Conservation (phyloP, 1,140 invertebrate species). For the Drosophila kepulauana region DNA sequence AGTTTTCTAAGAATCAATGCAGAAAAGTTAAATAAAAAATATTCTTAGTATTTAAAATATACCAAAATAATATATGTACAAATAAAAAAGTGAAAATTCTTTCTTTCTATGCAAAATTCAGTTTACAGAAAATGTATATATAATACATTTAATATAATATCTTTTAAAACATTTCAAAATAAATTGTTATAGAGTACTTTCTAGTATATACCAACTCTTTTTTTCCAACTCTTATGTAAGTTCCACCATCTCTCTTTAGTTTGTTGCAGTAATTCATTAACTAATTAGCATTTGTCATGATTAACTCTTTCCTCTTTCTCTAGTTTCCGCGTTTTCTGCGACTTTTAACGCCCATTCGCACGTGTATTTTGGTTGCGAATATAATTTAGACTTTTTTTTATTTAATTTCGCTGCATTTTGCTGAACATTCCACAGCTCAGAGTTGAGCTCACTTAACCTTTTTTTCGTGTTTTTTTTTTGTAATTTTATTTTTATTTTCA, state of each 20-base stretch:
- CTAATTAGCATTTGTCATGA: conserved; percentile 69
- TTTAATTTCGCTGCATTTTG: conserved; percentile 51
- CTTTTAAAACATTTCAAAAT: neutral
- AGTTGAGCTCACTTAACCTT: conserved; percentile 68
- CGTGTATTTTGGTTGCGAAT: conserved; percentile 10
- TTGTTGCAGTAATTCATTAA: conserved; percentile 50
- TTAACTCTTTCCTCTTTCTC: conserved; percentile 51
- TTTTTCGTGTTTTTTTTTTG: conserved; percentile 29
- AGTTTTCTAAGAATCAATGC: too few relatives aligned
- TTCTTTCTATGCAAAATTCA: too few relatives aligned
- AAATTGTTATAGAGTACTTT: neutral
- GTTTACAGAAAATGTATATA: too few relatives aligned
- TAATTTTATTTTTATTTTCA: conserved; percentile 24
- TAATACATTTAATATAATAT: too few relatives aligned
- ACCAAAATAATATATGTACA: too few relatives aligned
- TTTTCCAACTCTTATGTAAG: neutral
- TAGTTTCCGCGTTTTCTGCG: conserved; percentile 17
- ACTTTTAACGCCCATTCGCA: conserved; percentile 9
- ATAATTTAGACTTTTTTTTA: conserved; percentile 35
- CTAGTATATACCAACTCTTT: neutral
- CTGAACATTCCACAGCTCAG: conserved; percentile 18
- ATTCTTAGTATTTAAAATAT: too few relatives aligned
- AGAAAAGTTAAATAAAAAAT: too few relatives aligned
- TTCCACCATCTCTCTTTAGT: neutral
- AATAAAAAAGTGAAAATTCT: too few relatives aligned